phyloP scores from a whole-genome alignment of 2,797 vertebrate species.

The Sebastes minor region DNA sequence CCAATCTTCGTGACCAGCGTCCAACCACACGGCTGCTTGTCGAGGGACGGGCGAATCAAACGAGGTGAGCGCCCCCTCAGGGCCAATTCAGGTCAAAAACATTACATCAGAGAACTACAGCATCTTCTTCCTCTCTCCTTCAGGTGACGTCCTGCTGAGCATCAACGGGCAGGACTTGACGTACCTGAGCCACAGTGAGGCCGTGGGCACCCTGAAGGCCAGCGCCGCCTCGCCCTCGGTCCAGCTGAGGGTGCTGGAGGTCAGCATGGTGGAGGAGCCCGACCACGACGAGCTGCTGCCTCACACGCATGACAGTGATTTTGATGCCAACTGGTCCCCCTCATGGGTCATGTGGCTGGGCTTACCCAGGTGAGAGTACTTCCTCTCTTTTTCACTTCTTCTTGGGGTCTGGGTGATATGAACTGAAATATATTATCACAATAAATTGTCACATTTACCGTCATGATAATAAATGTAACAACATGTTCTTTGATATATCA shows the following conservation, averaged over 20 bases:
- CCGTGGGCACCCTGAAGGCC: constrained; percentile 95
- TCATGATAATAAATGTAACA: neutral
- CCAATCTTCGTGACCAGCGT: constrained; percentile 99
- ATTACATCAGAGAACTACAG: neutral
- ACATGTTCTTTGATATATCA: neutral
- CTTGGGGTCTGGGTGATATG: neutral
- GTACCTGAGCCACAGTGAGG: constrained; percentile 94
- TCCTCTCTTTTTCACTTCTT: neutral
- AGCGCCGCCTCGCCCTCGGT: constrained; percentile 92
- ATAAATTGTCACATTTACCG: neutral
- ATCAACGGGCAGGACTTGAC: constrained; percentile 97
- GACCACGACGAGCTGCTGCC: constrained; percentile 85
- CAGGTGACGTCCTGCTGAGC: constrained; percentile 95
- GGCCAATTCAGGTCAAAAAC: neutral
- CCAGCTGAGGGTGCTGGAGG: constrained; percentile 91
- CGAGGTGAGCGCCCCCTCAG: constrained; percentile 82
- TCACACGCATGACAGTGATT: constrained; percentile 92
- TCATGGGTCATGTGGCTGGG: constrained; percentile 99
- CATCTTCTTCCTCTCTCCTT: neutral
- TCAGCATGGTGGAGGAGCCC: constrained; percentile 89
- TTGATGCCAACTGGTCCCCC: constrained; percentile 96
- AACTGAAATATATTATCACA: neutral
- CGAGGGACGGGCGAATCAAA: constrained; percentile 95
- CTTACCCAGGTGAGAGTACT: constrained; percentile 88
- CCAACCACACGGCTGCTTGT: constrained; percentile 95